Percentiles rank a stretch among this genome's conserved stretches.
Evolutionary conservation across 2,888 invertebrate species (phyloP).

Genomic region (Nymphalis urticae): DNA sequence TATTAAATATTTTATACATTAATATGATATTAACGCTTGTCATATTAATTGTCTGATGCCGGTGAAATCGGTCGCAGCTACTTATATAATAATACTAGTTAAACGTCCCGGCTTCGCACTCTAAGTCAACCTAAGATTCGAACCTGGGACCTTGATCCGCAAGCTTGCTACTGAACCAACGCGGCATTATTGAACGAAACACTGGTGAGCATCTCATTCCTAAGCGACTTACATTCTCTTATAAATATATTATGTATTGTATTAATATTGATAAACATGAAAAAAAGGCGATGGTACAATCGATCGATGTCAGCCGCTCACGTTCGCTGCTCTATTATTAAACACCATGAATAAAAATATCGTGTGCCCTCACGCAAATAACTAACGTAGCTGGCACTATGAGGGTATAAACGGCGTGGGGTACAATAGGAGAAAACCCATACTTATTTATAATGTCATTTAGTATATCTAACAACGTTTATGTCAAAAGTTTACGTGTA

Average conservation of each 20-base stretch:
- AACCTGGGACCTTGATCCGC: too few relatives aligned
- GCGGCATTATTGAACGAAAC: background rate
- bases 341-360: conserved; percentile 64
- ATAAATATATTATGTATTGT: conserved; percentile 16
- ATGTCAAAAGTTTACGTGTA: too few relatives aligned
- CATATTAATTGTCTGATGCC: too few relatives aligned
- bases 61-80: too few relatives aligned
- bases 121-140: too few relatives aligned
- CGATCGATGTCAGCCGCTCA: conserved; percentile 45
- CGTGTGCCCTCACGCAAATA: conserved; percentile 59
- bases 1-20: too few relatives aligned
- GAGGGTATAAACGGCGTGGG: conserved; percentile 39
- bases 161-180: background rate
- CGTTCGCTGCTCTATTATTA: conserved; percentile 55
- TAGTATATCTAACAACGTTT: too few relatives aligned
- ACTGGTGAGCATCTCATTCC: background rate
- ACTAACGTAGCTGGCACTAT: conserved; percentile 47
- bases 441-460: too few relatives aligned
- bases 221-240: conserved; percentile 16
- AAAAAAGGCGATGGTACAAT: conserved; percentile 35
- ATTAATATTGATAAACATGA: conserved; percentile 37
- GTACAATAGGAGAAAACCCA: conserved; percentile 15
- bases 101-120: too few relatives aligned
- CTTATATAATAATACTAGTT: too few relatives aligned
- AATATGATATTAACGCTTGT: too few relatives aligned